Evolutionary conservation across 2,113 vertebrate species (phyloP).

Genomic region (Vireo altiloquus): DNA sequence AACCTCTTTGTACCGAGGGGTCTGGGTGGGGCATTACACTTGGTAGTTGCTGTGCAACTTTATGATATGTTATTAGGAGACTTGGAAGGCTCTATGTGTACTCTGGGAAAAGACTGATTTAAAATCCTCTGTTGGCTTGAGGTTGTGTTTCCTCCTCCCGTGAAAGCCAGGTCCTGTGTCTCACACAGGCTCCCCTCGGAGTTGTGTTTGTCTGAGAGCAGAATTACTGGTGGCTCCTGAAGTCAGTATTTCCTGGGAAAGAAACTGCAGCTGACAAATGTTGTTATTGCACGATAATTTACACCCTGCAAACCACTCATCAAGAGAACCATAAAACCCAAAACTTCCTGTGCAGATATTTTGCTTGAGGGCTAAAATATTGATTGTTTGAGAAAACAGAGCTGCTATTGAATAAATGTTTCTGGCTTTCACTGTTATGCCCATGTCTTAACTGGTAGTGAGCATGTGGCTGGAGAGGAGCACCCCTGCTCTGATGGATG

Average conservation of each 20-base stretch:
- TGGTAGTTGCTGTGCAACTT: conserved; percentile 19
- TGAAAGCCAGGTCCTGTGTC: conserved; percentile 2
- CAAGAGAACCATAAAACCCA: conserved; percentile 20
- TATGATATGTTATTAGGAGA: neutral
- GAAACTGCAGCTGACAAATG: conserved; percentile 36
- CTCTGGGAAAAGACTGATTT: conserved; percentile 28
- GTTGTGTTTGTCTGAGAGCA: conserved; percentile 7
- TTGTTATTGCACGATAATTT: conserved; percentile 39
- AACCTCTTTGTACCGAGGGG: conserved; percentile 39
- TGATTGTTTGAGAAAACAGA: neutral
- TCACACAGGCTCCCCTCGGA: neutral
- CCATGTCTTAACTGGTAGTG: neutral
- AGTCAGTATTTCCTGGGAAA: conserved; percentile 48
- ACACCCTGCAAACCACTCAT: neutral
- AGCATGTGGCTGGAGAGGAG: neutral
- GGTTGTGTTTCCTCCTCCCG: neutral
- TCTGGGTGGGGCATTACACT: conserved; percentile 20
- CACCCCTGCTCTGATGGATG: neutral
- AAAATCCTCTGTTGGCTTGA: neutral
- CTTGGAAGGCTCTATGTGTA: neutral
- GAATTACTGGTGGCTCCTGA: conserved; percentile 31
- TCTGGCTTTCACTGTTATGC: neutral
- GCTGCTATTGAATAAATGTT: neutral
- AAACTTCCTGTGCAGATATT: conserved; percentile 14
- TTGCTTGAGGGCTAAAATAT: neutral